These are phyloP conservation scores for Temnothorax ravouxi DNA, from an alignment of 2,888 invertebrate genomes.

Conservation along the genomic window DNA sequence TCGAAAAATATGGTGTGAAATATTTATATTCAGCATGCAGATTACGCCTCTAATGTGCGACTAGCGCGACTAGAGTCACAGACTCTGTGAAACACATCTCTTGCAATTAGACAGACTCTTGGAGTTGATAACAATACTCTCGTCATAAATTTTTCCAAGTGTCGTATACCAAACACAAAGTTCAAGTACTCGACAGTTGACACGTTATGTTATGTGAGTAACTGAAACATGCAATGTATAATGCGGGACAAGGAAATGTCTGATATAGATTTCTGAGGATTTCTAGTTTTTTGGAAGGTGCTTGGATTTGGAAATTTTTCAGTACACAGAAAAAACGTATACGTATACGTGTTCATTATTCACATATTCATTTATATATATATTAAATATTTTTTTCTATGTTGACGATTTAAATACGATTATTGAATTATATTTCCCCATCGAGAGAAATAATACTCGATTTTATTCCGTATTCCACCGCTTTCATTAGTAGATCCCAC, in stretches of 20 bases:
- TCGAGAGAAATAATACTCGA: constrained; percentile 14
- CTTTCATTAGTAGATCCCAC: constrained; percentile 75
- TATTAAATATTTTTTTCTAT: not conserved
- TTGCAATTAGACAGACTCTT: not conserved
- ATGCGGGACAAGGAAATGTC: not conserved
- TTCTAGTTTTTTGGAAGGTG: not conserved
- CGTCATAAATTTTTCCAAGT: not conserved
- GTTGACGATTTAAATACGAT: not conserved
- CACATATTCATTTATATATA: not conserved
- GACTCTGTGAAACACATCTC: not conserved
- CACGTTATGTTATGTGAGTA: not conserved
- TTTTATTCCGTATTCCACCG: constrained; percentile 47
- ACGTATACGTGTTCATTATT: not conserved
- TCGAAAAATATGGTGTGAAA: not conserved
- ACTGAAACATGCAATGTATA: not conserved
- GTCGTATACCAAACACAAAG: not conserved
- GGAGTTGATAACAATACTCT: not conserved
- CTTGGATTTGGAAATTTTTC: not conserved
- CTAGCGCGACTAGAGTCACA: too few relatives aligned
- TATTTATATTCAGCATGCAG: not conserved
- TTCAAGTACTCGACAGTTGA: not conserved
- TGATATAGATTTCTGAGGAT: not conserved
- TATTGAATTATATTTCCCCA: not conserved
- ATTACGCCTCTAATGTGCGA: not conserved
- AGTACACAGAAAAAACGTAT: not conserved